A percentile compares a stretch with the other conserved stretches of the same genome.
These are phyloP conservation scores for Acromyrmex echinatior DNA, from an alignment of 1,140 invertebrate genomes.

Conservation along the genomic window DNA sequence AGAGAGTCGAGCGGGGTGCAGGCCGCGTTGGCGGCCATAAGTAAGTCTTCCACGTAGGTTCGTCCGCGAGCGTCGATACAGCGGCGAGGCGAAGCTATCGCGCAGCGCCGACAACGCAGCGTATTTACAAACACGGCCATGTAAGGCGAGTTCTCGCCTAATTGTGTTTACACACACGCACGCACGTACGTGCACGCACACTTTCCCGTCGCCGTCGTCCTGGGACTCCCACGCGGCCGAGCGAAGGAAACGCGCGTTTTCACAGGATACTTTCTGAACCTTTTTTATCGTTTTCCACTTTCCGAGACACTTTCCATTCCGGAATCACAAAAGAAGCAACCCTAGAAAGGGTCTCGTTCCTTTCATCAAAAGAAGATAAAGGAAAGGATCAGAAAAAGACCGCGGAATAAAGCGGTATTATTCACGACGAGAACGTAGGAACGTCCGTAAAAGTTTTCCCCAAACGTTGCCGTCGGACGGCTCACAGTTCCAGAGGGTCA, in stretches of 20 bases:
- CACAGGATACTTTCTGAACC: not conserved
- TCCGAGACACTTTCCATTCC: not conserved
- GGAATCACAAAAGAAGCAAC: not conserved
- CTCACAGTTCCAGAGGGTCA: constrained; percentile 78
- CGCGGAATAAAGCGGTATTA: not conserved
- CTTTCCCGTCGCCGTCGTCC: not conserved
- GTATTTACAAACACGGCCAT: constrained; percentile 85
- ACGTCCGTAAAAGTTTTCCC: not conserved
- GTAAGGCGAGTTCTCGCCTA: constrained; percentile 79
- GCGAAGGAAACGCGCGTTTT: not conserved
- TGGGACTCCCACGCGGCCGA: constrained; percentile 23
- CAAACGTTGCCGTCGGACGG: not conserved
- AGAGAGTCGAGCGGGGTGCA: constrained; percentile 11
- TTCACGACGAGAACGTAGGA: not conserved
- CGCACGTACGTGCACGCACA: not conserved
- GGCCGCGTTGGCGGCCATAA: constrained; percentile 65
- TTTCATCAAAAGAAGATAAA: not conserved
- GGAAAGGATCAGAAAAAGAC: not conserved
- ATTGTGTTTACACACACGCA: constrained; percentile 71
- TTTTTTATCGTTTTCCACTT: not conserved
- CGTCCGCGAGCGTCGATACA: constrained; percentile 73
- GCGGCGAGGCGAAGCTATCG: constrained; percentile 81
- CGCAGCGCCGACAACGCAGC: constrained; percentile 73
- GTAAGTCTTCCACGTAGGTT: constrained; percentile 77
- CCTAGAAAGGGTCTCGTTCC: not conserved